These are phyloP conservation scores for Onychomys torridus DNA, from an alignment of 2,797 vertebrate genomes.

Conservation along the genomic window DNA sequence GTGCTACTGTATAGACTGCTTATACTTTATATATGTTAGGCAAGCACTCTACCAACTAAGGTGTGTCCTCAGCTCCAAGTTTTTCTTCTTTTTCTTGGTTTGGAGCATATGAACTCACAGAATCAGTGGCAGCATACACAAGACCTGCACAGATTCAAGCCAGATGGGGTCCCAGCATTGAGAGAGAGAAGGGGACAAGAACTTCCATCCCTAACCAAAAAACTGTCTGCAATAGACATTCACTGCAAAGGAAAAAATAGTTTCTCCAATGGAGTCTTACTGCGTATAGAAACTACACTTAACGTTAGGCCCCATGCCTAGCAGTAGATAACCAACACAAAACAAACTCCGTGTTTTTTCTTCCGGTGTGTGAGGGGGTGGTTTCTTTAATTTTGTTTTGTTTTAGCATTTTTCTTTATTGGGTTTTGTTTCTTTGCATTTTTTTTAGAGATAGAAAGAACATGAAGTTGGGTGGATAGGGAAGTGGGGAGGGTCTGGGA, in stretches of 20 bases:
- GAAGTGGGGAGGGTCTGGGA: neutral
- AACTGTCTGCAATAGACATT: neutral
- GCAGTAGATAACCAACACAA: neutral
- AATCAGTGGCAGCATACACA: neutral
- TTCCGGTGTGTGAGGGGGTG: neutral
- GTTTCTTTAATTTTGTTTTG: neutral
- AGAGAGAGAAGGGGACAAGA: neutral
- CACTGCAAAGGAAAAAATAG: neutral
- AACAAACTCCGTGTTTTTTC: neutral
- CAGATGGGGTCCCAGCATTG: neutral
- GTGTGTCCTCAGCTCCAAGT: neutral
- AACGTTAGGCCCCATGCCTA: neutral
- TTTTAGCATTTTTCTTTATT: neutral
- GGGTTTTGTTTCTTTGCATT: neutral
- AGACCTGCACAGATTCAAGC: neutral
- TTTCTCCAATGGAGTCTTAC: neutral
- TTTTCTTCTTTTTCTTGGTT: constrained; percentile 26
- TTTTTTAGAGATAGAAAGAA: neutral
- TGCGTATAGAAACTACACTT: neutral
- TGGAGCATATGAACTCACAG: neutral
- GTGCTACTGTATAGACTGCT: neutral
- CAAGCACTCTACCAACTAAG: neutral
- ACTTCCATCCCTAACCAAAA: neutral
- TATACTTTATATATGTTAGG: neutral
- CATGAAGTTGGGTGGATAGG: neutral